Evolutionary conservation across 2,797 vertebrate species (phyloP), one percentile per base, ranked within the genome.

Genomic region (Oophaga sylvatica): DNA sequence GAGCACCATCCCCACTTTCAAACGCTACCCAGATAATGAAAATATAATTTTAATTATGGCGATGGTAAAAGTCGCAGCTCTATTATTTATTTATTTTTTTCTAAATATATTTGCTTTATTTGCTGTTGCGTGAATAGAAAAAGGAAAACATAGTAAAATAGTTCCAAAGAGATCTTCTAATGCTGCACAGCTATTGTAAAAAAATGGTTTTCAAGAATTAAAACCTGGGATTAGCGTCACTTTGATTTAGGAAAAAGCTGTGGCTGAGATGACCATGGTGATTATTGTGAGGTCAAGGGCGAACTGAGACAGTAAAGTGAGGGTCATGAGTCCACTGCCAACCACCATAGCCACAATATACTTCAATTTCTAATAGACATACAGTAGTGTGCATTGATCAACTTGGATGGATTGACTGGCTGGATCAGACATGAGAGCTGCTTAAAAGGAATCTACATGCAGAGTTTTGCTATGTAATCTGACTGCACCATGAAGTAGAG

Each of bases 31-130:
- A 84, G 81, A 88, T 88, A 85, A 88, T 81, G n/a, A 85, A 85
- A 88, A 85, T 88, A 87, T 81, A 56, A 82, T 85, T 88, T 85
- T 85, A 88, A 88, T 88, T 88, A 77, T 76, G 68, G 35, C 70
- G 35, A 22, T 65, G 41, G 45, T 41, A 87, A 83, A 87, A 83
- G 80, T 65, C 65, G 31, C 77, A 29, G 73, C 20, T n/a, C 26
- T 29, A 63, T 48, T 84, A 41, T 81, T 62, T 45, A 56, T 57
- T 63, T 86, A 29, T 87, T 80, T 60, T 17, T 59, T 62, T 31
- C 48, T 82, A 82, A 65, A 70, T 83, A 88, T 71, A 84, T 80
- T 48, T 63, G 56, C 45, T 31, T 77, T 67, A 83, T 87, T 68
- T 77, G 45, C 71, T 83, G 80, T 83, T 70, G 60, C 59, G 86